Evolutionary conservation across 2,888 invertebrate species (phyloP).

Genomic region (Chironomus tentans): DNA sequence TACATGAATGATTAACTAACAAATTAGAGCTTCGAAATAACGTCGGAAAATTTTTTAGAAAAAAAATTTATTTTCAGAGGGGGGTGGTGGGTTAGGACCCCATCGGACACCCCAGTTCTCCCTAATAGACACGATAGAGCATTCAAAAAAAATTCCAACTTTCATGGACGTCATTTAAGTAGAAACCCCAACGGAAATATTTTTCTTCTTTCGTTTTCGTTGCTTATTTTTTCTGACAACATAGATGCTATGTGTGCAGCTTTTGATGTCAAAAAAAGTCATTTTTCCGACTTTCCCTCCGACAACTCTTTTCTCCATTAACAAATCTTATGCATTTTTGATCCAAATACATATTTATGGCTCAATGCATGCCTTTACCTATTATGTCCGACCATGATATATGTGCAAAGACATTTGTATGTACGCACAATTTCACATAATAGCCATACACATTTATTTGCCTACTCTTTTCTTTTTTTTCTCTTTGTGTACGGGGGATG

Average conservation of each 20-base stretch:
- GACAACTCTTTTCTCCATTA: not conserved
- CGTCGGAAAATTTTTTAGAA: too few relatives aligned
- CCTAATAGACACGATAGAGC: too few relatives aligned
- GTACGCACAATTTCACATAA: not conserved
- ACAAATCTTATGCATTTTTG: not conserved
- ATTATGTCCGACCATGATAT: not conserved
- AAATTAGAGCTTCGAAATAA: too few relatives aligned
- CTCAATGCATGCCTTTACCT: not conserved
- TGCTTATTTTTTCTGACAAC: not conserved
- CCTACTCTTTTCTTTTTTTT: not conserved
- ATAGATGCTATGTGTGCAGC: not conserved
- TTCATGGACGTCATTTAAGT: too few relatives aligned
- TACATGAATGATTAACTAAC: too few relatives aligned
- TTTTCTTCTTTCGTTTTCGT: too few relatives aligned
- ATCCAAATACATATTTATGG: not conserved
- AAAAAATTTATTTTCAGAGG: too few relatives aligned
- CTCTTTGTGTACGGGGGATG: not conserved
- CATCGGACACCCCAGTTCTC: too few relatives aligned
- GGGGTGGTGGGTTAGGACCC: too few relatives aligned
- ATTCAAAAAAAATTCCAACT: too few relatives aligned
- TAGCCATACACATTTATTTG: not conserved
- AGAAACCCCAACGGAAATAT: too few relatives aligned
- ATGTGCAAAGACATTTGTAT: not conserved
- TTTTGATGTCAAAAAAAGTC: not conserved
- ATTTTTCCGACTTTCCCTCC: slow-evolving; percentile 24